A percentile compares a stretch with the other conserved stretches of the same genome.
Conservation (phyloP, 2,888 invertebrate species). For the Elysia crispata region DNA sequence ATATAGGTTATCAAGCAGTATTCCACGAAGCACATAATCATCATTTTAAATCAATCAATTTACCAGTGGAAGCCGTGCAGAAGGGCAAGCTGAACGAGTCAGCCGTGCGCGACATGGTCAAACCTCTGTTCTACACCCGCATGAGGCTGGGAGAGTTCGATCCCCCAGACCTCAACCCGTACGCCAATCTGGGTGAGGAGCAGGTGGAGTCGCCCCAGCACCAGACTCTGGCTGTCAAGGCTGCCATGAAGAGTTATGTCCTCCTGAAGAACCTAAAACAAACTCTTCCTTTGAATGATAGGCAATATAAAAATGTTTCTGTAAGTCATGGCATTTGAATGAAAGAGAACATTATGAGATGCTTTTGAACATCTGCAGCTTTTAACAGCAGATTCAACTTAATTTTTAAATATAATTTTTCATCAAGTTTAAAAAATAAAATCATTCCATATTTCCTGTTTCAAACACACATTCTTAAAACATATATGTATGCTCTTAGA, state of each 20-base stretch:
- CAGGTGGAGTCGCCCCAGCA: conserved; percentile 62
- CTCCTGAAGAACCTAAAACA: conserved; percentile 65
- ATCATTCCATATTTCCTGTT: no score
- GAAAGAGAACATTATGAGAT: no score
- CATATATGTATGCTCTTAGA: no score
- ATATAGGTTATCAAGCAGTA: no score
- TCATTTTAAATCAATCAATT: no score
- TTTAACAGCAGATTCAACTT: no score
- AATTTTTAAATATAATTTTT: no score
- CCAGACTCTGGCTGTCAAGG: conserved; percentile 59
- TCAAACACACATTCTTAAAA: no score
- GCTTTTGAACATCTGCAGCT: no score
- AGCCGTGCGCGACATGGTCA: conserved; percentile 45
- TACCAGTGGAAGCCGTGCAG: conserved; percentile 29
- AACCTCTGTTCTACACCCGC: conserved; percentile 57
- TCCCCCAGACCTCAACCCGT: conserved; percentile 62
- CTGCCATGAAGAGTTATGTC: conserved; percentile 69
- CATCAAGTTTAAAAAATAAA: no score
- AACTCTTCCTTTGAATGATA: conserved; percentile 54
- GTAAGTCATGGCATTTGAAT: no score
- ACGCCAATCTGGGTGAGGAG: conserved; percentile 55
- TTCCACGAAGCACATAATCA: no score
- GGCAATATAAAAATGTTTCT: conserved; percentile 39
- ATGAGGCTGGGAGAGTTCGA: conserved; percentile 63
- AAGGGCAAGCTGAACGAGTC: conserved; percentile 20